These are phyloP conservation scores for Didymodactylos carnosus DNA, from an alignment of 2,888 invertebrate species.

Conservation along the genomic window DNA sequence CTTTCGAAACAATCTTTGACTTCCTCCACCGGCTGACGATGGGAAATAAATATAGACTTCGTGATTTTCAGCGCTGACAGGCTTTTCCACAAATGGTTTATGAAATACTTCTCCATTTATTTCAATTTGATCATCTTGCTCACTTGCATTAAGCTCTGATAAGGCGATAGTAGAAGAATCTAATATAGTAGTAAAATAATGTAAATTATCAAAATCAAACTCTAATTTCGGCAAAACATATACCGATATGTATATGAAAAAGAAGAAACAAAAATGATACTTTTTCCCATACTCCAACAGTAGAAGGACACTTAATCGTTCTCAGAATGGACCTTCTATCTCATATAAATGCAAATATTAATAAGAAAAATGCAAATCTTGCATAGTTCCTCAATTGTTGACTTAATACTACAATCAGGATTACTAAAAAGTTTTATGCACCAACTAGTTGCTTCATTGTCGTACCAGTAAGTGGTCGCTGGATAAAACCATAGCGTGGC, in stretches of 20 bases:
- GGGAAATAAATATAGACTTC: slow-evolving; percentile 99
- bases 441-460: too few relatives aligned
- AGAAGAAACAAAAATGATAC: too few relatives aligned
- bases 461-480: background rate
- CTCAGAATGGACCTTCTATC: too few relatives aligned
- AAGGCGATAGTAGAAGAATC: too few relatives aligned
- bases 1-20: slow-evolving; percentile 89
- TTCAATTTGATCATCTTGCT: slow-evolving; percentile 89
- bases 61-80: slow-evolving; percentile 95
- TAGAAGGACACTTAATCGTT: too few relatives aligned
- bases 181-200: too few relatives aligned
- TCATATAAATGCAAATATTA: background rate
- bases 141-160: slow-evolving; percentile 35
- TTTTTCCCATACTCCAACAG: background rate
- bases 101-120: slow-evolving; percentile 76
- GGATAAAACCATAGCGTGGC: slow-evolving; percentile 79
- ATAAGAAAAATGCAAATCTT: background rate
- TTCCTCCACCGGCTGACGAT: slow-evolving; percentile 84
- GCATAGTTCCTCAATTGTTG: too few relatives aligned
- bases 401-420: too few relatives aligned
- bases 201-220: too few relatives aligned
- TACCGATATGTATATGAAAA: too few relatives aligned
- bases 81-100: slow-evolving; percentile 98
- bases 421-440: background rate
- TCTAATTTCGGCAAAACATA: too few relatives aligned